phyloP scores from a whole-genome alignment of 2,888 invertebrate species.

The Andrena chrysosceles region DNA sequence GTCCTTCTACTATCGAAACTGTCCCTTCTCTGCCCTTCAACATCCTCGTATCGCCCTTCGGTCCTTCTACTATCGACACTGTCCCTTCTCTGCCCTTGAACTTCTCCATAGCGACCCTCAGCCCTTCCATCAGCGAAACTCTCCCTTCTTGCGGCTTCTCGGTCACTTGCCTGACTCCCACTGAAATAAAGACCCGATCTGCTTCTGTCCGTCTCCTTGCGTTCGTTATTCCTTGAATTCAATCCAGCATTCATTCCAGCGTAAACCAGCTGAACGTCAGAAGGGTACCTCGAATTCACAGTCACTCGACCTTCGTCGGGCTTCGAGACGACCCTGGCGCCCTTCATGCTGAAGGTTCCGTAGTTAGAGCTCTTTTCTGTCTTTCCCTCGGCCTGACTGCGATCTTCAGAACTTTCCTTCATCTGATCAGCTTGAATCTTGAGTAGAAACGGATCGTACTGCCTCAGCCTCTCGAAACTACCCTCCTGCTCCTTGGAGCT shows the following conservation, averaged over 20 bases:
- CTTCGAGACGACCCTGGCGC: slow-evolving; percentile 36
- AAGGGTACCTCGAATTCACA: slow-evolving; percentile 22
- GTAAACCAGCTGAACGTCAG: slow-evolving; percentile 69
- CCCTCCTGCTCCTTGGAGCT: slow-evolving; percentile 27
- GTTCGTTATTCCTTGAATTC: neutral
- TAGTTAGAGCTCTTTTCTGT: neutral
- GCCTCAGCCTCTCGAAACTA: slow-evolving; percentile 42
- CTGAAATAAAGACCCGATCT: neutral
- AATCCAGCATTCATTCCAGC: slow-evolving; percentile 35
- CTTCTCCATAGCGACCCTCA: neutral
- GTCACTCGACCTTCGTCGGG: neutral
- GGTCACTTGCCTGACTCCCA: neutral
- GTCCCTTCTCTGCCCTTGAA: neutral
- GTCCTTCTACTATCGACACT: slow-evolving; percentile 6
- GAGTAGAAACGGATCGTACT: slow-evolving; percentile 59
- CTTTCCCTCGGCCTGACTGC: neutral
- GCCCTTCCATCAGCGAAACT: neutral
- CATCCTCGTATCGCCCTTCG: slow-evolving; percentile 47
- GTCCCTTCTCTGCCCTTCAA: slow-evolving; percentile 5
- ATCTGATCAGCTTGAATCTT: slow-evolving; percentile 48
- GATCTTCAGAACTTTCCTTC: neutral
- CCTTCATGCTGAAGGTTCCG: slow-evolving; percentile 34
- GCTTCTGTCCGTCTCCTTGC: neutral
- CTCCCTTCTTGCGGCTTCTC: neutral
- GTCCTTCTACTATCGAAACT: slow-evolving; percentile 7